Conservation (phyloP, 1,140 invertebrate genomes). For the Harpegnathos saltator region DNA sequence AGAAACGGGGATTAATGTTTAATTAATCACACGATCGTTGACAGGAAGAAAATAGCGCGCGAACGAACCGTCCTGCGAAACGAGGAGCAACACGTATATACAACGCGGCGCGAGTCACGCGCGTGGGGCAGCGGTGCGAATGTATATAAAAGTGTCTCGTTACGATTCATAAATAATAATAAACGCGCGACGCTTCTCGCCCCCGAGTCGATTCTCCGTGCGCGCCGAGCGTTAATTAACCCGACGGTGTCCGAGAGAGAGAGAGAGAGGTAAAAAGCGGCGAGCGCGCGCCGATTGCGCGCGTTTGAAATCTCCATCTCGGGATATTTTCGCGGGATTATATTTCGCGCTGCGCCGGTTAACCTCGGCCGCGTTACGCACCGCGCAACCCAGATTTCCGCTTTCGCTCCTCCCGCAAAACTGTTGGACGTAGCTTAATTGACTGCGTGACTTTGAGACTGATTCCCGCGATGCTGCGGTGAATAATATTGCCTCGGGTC, state of each 20-base stretch:
- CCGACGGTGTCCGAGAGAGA: neutral
- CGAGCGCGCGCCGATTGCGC: slow-evolving; percentile 1
- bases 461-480: slow-evolving; percentile 8
- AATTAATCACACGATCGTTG: neutral
- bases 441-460: neutral
- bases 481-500: slow-evolving; percentile 47
- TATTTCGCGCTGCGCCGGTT: neutral
- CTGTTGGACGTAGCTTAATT: slow-evolving; percentile 38
- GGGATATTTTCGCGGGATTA: slow-evolving; percentile 1
- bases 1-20: slow-evolving; percentile 16
- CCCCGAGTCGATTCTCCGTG: neutral
- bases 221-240: neutral
- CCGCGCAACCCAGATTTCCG: slow-evolving; percentile 16
- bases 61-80: neutral
- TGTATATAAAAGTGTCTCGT: too few relatives aligned
- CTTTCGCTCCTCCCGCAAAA: neutral
- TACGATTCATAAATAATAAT: too few relatives aligned
- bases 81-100: too few relatives aligned
- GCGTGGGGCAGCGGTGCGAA: too few relatives aligned
- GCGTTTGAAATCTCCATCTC: neutral
- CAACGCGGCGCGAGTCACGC: too few relatives aligned
- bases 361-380: neutral
- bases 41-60: neutral
- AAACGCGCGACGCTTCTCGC: neutral
- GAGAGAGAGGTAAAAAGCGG: too few relatives aligned